Evolutionary conservation across 2,797 vertebrate genomes (phyloP).

Genomic region (Potorous gilbertii): DNA sequence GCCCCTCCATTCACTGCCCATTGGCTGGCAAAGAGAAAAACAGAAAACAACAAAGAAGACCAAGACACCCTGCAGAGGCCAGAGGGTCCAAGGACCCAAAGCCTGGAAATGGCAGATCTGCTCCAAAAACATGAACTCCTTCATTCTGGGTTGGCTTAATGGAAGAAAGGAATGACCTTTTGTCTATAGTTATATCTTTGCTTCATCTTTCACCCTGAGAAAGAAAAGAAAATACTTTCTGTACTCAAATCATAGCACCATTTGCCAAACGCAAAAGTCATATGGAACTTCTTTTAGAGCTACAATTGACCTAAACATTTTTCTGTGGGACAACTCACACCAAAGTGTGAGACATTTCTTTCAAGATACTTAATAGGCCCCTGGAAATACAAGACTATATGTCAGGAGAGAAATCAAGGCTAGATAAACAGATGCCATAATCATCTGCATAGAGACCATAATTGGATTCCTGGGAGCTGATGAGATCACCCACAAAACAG

Average conservation of each 20-base stretch:
- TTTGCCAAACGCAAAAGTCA: not conserved
- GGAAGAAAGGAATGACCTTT: not conserved
- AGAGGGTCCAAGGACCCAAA: not conserved
- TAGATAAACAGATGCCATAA: not conserved
- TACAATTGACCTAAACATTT: not conserved
- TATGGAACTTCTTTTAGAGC: too few relatives aligned
- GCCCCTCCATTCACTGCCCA: not conserved
- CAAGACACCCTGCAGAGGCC: not conserved
- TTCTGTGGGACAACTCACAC: not conserved
- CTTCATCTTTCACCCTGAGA: not conserved
- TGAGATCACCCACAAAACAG: not conserved
- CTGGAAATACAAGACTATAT: too few relatives aligned
- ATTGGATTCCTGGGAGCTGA: not conserved
- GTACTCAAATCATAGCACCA: not conserved
- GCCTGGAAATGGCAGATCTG: accelerated
- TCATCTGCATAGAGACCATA: not conserved
- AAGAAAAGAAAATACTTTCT: not conserved
- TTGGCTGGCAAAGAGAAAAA: not conserved
- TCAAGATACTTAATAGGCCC: too few relatives aligned
- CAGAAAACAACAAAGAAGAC: not conserved
- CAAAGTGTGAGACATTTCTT: not conserved
- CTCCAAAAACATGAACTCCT: not conserved
- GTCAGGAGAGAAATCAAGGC: too few relatives aligned
- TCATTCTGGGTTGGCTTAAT: not conserved
- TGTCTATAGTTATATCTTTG: not conserved